Conservation (phyloP, 2,888 invertebrate species). For the Watsonalla cultraria region DNA sequence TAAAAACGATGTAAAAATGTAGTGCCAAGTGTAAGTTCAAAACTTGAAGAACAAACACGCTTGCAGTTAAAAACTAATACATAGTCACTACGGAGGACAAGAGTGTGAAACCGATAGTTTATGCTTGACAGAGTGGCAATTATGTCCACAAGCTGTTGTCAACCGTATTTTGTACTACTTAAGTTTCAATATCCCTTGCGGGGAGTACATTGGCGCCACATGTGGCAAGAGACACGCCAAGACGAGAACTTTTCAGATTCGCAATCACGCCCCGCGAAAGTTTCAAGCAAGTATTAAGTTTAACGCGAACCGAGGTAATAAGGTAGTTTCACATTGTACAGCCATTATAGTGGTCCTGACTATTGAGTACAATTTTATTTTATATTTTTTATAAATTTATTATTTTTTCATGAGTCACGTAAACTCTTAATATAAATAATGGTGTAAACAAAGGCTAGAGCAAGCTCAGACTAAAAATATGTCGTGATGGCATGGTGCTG, state of each 20-base stretch:
- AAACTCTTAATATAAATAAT: too few relatives aligned
- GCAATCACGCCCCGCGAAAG: conserved; percentile 60
- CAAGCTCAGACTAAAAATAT: too few relatives aligned
- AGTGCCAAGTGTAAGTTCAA: conserved; percentile 9
- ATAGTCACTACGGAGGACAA: conserved; percentile 34
- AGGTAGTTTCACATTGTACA: conserved; percentile 36
- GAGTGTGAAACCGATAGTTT: conserved; percentile 44
- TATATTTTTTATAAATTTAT: background rate
- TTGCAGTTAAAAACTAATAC: conserved; percentile 42
- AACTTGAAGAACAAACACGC: conserved; percentile 27
- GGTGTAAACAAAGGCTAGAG: too few relatives aligned
- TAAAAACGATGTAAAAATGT: background rate
- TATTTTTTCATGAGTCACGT: background rate
- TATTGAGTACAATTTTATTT: background rate
- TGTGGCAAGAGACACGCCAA: conserved; percentile 36
- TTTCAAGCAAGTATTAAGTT: conserved; percentile 60
- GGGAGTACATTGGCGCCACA: conserved; percentile 29
- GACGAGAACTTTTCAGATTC: conserved; percentile 62
- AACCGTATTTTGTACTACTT: conserved; percentile 9
- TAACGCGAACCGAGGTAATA: conserved; percentile 43
- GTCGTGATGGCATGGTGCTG: too few relatives aligned
- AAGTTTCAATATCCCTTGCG: conserved; percentile 17
- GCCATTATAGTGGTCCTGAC: conserved; percentile 20
- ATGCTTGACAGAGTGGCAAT: conserved; percentile 15
- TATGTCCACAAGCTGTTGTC: conserved; percentile 9